Conservation (phyloP, 2,888 invertebrate genomes). For the Aproaerema taeniolella region DNA sequence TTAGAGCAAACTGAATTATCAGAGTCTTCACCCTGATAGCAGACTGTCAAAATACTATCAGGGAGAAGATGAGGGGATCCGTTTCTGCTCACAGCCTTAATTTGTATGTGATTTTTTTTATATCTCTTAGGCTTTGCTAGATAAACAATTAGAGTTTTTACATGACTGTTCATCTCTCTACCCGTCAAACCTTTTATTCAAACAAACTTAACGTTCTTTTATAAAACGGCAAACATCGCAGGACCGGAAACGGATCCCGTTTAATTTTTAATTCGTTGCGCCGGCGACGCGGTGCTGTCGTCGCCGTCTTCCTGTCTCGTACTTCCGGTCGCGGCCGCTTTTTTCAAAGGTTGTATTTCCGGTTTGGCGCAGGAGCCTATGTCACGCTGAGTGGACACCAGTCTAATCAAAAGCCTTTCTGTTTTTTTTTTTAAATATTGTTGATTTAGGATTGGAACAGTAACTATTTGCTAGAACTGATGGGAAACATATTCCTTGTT, state of each 20-base stretch:
- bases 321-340: constrained; percentile 63
- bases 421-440: no score
- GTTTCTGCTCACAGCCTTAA: no score
- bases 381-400: constrained; percentile 41
- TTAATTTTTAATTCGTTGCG: constrained; percentile 71
- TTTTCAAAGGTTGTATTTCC: constrained; percentile 71
- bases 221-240: constrained; percentile 45
- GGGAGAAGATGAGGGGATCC: no score
- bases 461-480: no score
- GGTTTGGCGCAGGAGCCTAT: constrained; percentile 50
- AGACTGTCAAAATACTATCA: no score
- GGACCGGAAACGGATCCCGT: constrained; percentile 69
- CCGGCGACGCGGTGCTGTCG: constrained; percentile 63
- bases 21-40: no score
- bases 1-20: no score
- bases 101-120: no score
- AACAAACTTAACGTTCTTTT: constrained; percentile 19
- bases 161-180: neutral
- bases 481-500: no score
- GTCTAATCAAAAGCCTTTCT: constrained; percentile 26
- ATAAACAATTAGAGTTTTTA: no score
- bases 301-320: constrained; percentile 68
- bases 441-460: constrained; percentile 8
- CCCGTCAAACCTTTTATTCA: neutral
- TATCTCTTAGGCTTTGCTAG: no score